Evolutionary conservation across 2,113 vertebrate species (phyloP).

Genomic region (Hydropotes inermis): DNA sequence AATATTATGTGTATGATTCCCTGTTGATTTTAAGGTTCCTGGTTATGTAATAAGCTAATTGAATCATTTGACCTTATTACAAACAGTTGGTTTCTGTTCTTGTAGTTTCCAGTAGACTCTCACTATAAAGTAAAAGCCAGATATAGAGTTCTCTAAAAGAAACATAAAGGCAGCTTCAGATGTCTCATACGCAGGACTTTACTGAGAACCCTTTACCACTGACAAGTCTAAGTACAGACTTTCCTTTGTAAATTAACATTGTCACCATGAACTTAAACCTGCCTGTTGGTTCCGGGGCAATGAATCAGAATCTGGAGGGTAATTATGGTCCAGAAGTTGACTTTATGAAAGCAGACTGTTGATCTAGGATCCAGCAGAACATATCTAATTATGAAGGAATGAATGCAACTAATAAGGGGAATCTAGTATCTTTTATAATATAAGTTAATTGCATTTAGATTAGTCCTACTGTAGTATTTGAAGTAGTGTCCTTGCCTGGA

Average conservation of each 20-base stretch:
- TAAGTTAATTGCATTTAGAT: not conserved
- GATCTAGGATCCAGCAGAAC: not conserved
- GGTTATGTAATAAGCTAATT: not conserved
- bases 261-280: not conserved
- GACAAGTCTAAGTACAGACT: not conserved
- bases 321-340: not conserved
- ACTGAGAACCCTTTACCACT: not conserved
- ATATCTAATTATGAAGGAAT: not conserved
- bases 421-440: not conserved
- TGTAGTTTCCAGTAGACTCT: not conserved
- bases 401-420: not conserved
- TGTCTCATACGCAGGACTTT: not conserved
- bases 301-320: not conserved
- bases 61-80: not conserved
- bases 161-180: not conserved
- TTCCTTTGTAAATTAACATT: not conserved
- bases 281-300: not conserved
- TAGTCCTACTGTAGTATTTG: not conserved
- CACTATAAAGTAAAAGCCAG: not conserved
- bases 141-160: not conserved
- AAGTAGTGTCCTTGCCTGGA: not conserved
- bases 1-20: not conserved
- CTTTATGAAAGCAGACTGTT: not conserved
- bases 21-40: not conserved
- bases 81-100: not conserved